Percentiles rank a stretch among this genome's conserved stretches.
These are phyloP conservation scores for Protonibea diacanthus DNA, from an alignment of 2,797 vertebrate genomes.

Conservation along the genomic window DNA sequence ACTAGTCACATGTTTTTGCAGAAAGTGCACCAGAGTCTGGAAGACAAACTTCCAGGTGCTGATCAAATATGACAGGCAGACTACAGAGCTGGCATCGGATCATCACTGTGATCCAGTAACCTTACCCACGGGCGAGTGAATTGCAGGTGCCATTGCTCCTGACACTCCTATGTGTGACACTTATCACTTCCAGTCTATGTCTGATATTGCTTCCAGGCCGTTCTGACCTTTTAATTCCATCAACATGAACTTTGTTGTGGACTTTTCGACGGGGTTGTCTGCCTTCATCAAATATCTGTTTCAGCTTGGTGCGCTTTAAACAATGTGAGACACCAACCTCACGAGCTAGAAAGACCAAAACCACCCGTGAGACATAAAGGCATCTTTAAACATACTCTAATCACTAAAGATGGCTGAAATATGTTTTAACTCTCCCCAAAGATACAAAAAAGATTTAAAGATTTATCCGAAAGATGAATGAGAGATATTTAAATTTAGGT, in stretches of 20 bases:
- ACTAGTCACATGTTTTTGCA: conserved; percentile 13
- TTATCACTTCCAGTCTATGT: conserved; percentile 30
- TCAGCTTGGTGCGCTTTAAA: conserved; percentile 3
- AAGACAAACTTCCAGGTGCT: conserved; percentile 34
- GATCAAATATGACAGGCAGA: conserved; percentile 33
- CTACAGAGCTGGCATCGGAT: conserved; percentile 7
- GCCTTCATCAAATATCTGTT: conserved; percentile 8
- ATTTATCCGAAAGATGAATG: not conserved
- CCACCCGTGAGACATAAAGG: not conserved
- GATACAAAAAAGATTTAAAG: not conserved
- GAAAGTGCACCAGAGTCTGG: not conserved
- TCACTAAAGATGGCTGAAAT: conserved; percentile 1
- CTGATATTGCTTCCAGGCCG: conserved; percentile 19
- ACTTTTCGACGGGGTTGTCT: conserved; percentile 1
- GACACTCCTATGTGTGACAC: conserved; percentile 47
- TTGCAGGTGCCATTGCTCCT: conserved; percentile 40
- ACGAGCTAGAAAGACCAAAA: not conserved
- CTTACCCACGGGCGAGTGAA: conserved; percentile 11
- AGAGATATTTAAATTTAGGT: conserved; percentile 23
- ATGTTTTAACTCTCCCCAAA: not conserved
- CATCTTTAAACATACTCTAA: not conserved
- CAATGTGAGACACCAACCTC: not conserved
- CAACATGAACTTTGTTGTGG: conserved; percentile 6
- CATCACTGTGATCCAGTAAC: conserved; percentile 28
- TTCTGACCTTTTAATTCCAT: conserved; percentile 49